Evolutionary conservation across 2,888 invertebrate species (phyloP), one percentile per base, ranked within the genome.

Genomic region (Parnassius mnemosyne): DNA sequence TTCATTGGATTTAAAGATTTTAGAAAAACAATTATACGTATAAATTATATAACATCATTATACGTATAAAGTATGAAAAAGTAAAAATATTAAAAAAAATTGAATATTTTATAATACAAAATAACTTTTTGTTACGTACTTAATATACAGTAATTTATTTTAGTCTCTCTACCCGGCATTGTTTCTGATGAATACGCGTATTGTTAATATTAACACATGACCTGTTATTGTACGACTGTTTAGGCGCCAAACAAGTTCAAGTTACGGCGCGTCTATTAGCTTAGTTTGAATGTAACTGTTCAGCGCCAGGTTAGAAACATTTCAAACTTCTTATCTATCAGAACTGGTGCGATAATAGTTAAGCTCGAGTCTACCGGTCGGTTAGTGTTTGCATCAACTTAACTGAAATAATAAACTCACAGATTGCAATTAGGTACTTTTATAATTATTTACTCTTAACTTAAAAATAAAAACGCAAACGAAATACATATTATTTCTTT

Each of bases 261-360:
- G 63, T 56, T 53, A 43, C 63, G 7, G 46, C 41, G 56, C 56
- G 51, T 55, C 50, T 55, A 59, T 63, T 60, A 60, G 56, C 63
- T 63, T 56, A 63, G 63, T 59, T 63, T 63, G 56, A 63, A 63
- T 56, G 63, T 63, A 63, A 63, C 63, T 63, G 60, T 63, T 59
- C 52, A 47, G 44, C 49, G 44, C 47, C 41, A 59, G 59, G 59
- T 53, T 47, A 63, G 59, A 56, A 55, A 55, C 52, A 49, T 60
- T 59, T 59, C 52, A 56, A 56, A 51, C 56, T 63, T 56, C 63
- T 63, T 63, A 63, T 63, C 63, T 63, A 60, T 63, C 63, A 63
- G 63, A 59, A 56, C 63, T 63, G 34, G 63, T 52, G 56, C 56
- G 63, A 63, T 63, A 63, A 60, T 63, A 56, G 16, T 53, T 62